Base-by-base conservation (phyloP, 2,113 vertebrate species). In the Amazona vittata region DNA sequence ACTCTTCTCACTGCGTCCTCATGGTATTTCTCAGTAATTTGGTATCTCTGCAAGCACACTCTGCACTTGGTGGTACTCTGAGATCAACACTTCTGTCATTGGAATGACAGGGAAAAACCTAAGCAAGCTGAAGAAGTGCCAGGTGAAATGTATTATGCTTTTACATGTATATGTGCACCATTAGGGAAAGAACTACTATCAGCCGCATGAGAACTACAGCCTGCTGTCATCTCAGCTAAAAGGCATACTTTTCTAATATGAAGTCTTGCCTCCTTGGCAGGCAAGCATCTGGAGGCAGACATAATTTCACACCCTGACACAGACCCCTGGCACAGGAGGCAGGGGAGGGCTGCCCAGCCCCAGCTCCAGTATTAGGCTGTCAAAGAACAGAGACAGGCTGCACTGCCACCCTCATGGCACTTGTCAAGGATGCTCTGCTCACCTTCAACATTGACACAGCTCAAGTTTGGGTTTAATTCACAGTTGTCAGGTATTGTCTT, bases 301-400 rank as follows among this genome's bases (percentile, higher is more conserved):
- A 1, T 29, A 21, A 74, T 70, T 39, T 67, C 82, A 49, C 0
- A 0, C 8, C 41, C 50, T 11, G 19, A 8, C 14, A 5, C 16
- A 49, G 37, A 44, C 10, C 37, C 10, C 25, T 4, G 4, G 52
- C 2, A 1, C 76, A 33, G 46, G 25, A 35, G 41, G 22, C 55
- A 60, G 65, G 53, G 21, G 9, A n/a, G 31, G 47, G 88, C 82
- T 86, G 74, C 47, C 65, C 1, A 0, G 59, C 28, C 31, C 50
- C 25, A 77, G 59, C 10, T n/a, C 49, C 8, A 1, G 5, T 11
- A 9, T 64, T 24, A 7, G 52, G 59, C 44, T 77, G 79, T 16
- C 79, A 62, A 39, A n/a, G 67, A 88, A 14, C 39, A 76, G 82
- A 60, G 28, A 28, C 0, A 0, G 1, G 0, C 22, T 25, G 50